Evolutionary conservation across 2,113 vertebrate genomes (phyloP).

Genomic region (Osmerus eperlanus): DNA sequence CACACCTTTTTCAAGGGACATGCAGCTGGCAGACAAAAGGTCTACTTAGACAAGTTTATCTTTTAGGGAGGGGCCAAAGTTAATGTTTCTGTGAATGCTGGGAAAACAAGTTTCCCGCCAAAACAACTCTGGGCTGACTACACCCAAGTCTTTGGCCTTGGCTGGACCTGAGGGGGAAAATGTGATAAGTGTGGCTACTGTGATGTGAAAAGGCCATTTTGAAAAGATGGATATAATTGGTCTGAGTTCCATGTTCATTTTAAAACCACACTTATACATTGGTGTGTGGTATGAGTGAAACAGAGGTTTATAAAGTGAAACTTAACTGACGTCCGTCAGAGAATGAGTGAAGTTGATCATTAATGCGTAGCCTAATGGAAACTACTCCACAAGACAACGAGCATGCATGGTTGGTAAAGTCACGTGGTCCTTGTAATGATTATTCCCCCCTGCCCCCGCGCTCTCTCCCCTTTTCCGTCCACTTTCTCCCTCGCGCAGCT

Average conservation of each 20-base stretch:
- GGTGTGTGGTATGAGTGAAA: too few relatives aligned
- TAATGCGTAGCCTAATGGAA: neutral
- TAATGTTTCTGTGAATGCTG: neutral
- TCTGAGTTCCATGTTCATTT: too few relatives aligned
- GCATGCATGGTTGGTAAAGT: neutral
- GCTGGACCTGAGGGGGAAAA: neutral
- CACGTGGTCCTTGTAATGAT: neutral
- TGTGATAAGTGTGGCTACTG: neutral
- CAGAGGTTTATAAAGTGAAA: neutral
- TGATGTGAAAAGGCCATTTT: neutral
- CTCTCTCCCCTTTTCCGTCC: neutral
- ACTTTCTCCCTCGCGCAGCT: conserved; percentile 69
- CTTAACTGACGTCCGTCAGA: neutral
- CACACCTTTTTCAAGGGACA: neutral
- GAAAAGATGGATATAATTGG: too few relatives aligned
- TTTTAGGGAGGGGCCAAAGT: neutral
- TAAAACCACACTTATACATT: too few relatives aligned
- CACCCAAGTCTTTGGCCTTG: neutral
- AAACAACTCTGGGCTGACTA: neutral
- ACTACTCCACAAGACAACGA: too few relatives aligned
- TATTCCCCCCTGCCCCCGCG: neutral
- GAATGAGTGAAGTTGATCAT: neutral
- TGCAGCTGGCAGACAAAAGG: neutral
- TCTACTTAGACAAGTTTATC: neutral
- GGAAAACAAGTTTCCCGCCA: neutral